These are phyloP conservation scores for Diadema setosum DNA, from an alignment of 35 echinoderm and acorn worm species.

Conservation along the genomic window DNA sequence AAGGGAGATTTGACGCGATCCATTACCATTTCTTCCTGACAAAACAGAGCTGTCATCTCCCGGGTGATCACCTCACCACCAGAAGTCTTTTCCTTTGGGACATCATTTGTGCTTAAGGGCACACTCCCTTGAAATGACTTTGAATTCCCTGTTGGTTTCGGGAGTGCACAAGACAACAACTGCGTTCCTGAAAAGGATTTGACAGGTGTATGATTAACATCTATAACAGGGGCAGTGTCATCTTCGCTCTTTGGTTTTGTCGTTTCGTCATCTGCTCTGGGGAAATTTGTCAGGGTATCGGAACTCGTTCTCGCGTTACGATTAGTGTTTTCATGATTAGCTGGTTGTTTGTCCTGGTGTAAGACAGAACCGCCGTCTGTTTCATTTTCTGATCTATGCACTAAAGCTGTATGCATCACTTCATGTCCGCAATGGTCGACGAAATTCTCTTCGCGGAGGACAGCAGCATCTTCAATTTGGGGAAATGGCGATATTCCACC, in stretches of 20 bases:
- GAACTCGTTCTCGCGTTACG: too few relatives aligned
- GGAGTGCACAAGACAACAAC: too few relatives aligned
- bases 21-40: neutral
- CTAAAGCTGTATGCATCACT: neutral
- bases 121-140: neutral
- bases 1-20: neutral
- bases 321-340: too few relatives aligned
- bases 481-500: neutral
- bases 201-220: too few relatives aligned
- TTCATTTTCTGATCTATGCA: neutral
- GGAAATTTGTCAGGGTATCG: too few relatives aligned
- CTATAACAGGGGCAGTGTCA: too few relatives aligned
- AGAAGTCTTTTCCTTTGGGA: neutral
- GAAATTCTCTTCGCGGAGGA: neutral
- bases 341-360: too few relatives aligned
- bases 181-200: too few relatives aligned
- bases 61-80: neutral
- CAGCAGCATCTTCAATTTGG: neutral
- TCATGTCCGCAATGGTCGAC: neutral
- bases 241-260: too few relatives aligned
- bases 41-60: neutral
- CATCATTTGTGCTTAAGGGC: neutral
- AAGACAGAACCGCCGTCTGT: too few relatives aligned
- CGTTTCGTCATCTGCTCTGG: too few relatives aligned
- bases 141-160: neutral